Percentiles rank a stretch among this genome's conserved stretches.
Evolutionary conservation across 2,888 invertebrate species (phyloP).

Genomic region (Chloroclystis v-ata): DNA sequence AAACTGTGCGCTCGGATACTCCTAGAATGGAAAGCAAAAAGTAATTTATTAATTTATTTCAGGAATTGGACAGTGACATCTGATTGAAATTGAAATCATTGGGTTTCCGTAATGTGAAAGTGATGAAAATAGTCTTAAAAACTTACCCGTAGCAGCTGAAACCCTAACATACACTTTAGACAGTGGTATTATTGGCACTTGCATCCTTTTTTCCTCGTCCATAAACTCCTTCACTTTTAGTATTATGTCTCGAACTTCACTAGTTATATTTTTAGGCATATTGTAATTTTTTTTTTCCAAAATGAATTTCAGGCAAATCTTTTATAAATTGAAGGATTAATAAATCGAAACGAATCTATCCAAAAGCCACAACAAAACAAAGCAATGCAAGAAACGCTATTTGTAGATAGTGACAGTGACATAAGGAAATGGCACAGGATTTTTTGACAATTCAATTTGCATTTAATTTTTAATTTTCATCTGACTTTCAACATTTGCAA

Average conservation of each 20-base stretch:
- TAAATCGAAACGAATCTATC: neutral
- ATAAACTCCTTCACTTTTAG: slow-evolving; percentile 72
- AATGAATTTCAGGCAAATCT: neutral
- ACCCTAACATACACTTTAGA: slow-evolving; percentile 70
- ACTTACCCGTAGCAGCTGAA: slow-evolving; percentile 65
- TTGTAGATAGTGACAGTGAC: too few species aligned
- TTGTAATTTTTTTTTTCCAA: too few species aligned
- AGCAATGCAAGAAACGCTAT: too few species aligned
- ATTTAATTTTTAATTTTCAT: too few species aligned
- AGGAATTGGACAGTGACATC: too few species aligned
- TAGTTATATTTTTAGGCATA: slow-evolving; percentile 73
- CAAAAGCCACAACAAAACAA: too few species aligned
- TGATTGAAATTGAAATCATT: neutral
- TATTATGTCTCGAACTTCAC: slow-evolving; percentile 70
- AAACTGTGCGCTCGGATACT: slow-evolving; percentile 66
- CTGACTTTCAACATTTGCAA: too few species aligned
- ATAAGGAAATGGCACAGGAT: too few species aligned
- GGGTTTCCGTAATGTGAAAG: neutral
- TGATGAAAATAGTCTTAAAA: neutral
- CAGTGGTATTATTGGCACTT: slow-evolving; percentile 70
- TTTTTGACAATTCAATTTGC: too few species aligned
- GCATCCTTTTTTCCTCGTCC: slow-evolving; percentile 73
- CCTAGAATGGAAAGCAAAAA: slow-evolving; percentile 35
- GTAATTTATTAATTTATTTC: neutral
- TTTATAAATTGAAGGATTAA: neutral